phyloP scores from a whole-genome alignment of 2,113 vertebrate species.

The Leptobrachium leishanense region DNA sequence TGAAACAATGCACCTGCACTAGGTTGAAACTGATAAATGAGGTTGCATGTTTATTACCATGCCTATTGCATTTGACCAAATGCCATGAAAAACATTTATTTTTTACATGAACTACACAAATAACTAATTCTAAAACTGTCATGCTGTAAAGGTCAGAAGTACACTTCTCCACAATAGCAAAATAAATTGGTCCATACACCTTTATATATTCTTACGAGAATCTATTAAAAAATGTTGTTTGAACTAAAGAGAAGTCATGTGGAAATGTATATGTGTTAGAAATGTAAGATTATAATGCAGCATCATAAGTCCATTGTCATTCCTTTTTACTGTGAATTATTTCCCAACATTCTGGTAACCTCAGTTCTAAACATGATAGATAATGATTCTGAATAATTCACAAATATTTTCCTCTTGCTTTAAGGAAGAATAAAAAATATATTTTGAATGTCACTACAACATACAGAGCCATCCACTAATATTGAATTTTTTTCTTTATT shows the following conservation, averaged over 20 bases:
- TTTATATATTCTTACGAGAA: constrained; percentile 3
- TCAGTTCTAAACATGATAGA: too few relatives aligned
- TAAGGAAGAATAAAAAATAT: too few relatives aligned
- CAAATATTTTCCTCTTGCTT: too few relatives aligned
- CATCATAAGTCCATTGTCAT: background rate
- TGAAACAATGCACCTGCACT: constrained; percentile 13
- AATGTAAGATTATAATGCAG: background rate
- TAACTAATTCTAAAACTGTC: constrained; percentile 48
- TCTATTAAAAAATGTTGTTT: background rate
- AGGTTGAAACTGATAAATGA: constrained; percentile 42
- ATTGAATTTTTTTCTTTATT: too few relatives aligned
- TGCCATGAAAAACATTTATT: constrained; percentile 47
- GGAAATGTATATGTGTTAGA: background rate
- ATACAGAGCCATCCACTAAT: too few relatives aligned
- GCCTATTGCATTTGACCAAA: constrained; percentile 40
- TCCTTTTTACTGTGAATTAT: background rate
- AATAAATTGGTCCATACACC: constrained; percentile 32
- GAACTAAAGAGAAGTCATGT: background rate
- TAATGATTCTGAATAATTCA: too few relatives aligned
- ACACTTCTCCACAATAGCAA: constrained; percentile 22
- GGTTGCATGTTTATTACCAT: constrained; percentile 37
- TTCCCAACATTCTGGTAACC: too few relatives aligned
- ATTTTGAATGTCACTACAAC: too few relatives aligned
- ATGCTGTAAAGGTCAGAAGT: constrained; percentile 42
- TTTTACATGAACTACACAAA: constrained; percentile 48